Conservation (phyloP, 1,140 invertebrate genomes). For the Dendroctonus valens region DNA sequence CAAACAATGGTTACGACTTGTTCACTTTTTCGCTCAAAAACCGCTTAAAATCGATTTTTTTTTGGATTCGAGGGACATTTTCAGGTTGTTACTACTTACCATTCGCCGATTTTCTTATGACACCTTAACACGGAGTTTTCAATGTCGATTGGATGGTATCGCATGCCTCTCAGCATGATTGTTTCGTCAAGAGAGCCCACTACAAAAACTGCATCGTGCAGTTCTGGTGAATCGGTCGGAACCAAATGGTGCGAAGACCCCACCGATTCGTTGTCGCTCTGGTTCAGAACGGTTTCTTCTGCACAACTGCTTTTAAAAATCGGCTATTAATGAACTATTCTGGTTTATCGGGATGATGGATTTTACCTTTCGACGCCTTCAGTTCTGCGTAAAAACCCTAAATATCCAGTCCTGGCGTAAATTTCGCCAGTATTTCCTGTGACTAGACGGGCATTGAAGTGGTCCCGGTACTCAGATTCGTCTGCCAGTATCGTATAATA, state of each 20-base stretch:
- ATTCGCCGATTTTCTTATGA: constrained; percentile 99
- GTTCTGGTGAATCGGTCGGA: constrained; percentile 65
- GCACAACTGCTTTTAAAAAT: constrained; percentile 7
- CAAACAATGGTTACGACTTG: too few species aligned
- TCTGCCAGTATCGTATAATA: constrained; percentile 98
- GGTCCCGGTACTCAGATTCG: constrained; percentile 91
- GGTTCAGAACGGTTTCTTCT: constrained; percentile 42
- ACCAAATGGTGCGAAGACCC: constrained; percentile 48
- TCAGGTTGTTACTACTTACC: constrained; percentile 60
- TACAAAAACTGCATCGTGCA: constrained; percentile 99
- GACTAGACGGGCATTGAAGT: constrained; percentile 93
- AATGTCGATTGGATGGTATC: constrained; percentile 99
- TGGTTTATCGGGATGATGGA: background rate
- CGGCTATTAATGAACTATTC: background rate
- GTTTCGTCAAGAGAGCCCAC: constrained; percentile 98
- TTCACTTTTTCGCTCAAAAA: too few species aligned
- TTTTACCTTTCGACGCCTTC: constrained; percentile 66
- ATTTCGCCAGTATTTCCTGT: constrained; percentile 93
- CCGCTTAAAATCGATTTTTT: too few species aligned
- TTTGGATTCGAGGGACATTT: too few species aligned
- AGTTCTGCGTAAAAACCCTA: constrained; percentile 94
- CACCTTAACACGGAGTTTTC: constrained; percentile 96
- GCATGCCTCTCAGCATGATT: constrained; percentile 94
- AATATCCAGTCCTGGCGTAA: constrained; percentile 96
- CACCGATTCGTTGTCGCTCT: constrained; percentile 50